Percentiles rank a stretch among this genome's conserved stretches.
Evolutionary conservation across 2,888 invertebrate genomes (phyloP).

Genomic region (Sarcophaga subvicina): DNA sequence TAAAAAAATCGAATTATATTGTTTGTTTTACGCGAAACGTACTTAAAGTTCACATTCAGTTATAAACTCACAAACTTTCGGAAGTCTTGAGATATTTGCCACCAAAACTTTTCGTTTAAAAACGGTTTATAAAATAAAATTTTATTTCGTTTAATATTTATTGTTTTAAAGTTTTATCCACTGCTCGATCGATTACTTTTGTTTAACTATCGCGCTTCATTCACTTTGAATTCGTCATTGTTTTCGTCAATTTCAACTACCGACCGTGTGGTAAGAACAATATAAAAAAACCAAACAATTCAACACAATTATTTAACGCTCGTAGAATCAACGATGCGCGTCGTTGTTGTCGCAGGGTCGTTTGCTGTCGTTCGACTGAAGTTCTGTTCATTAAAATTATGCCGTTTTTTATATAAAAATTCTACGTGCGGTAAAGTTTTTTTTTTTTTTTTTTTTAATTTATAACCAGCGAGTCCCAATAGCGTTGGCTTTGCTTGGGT

Average conservation of each 20-base stretch:
- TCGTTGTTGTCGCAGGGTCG: constrained; percentile 66
- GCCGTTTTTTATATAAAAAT: constrained; percentile 35
- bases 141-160: background rate
- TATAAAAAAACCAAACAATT: background rate
- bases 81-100: background rate
- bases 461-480: constrained; percentile 59
- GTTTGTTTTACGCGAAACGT: too few relatives aligned
- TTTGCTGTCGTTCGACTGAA: constrained; percentile 64
- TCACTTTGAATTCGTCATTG: background rate
- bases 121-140: background rate
- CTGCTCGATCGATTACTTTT: constrained; percentile 15
- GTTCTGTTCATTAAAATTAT: constrained; percentile 61
- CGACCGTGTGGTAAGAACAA: too few relatives aligned
- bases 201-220: background rate
- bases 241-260: background rate
- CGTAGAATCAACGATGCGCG: constrained; percentile 65
- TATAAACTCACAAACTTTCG: too few relatives aligned
- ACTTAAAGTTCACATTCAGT: too few relatives aligned
- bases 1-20: too few relatives aligned
- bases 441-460: constrained; percentile 18
- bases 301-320: background rate
- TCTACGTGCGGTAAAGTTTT: constrained; percentile 6
- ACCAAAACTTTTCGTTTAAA: background rate
- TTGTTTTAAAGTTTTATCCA: background rate
- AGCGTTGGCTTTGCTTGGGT: constrained; percentile 25